Evolutionary conservation across 2,113 vertebrate species (phyloP).

Genomic region (Oryctolagus cuniculus): mOryCun1.1 NC_091435.1:52202001-52202500

Average conservation of each 20-base stretch:
- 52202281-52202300: slow-evolving; percentile 69
- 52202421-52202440: slow-evolving; percentile 60
- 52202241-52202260: slow-evolving; percentile 78
- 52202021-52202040: not conserved
- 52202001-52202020: not conserved
- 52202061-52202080: slow-evolving; percentile 2
- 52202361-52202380: slow-evolving; percentile 60
- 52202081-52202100: slow-evolving; percentile 41
- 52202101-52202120: slow-evolving; percentile 13
- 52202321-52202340: slow-evolving; percentile 57
- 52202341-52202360: slow-evolving; percentile 74
- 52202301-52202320: slow-evolving; percentile 61
- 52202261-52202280: slow-evolving; percentile 75
- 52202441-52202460: not conserved
- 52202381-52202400: slow-evolving; percentile 34
- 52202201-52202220: slow-evolving; percentile 72
- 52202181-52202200: slow-evolving; percentile 74
- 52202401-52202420: slow-evolving; percentile 62
- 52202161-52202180: slow-evolving; percentile 73
- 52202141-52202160: slow-evolving; percentile 70
- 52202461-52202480: slow-evolving; percentile 42
- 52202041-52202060: slow-evolving; percentile 41
- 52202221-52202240: slow-evolving; percentile 80
- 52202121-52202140: slow-evolving; percentile 53
- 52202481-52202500: slow-evolving; percentile 60